These are phyloP conservation scores for Cryptomyrus ogoouensis DNA, from an alignment of 2,113 vertebrate species.

Conservation along the genomic window DNA sequence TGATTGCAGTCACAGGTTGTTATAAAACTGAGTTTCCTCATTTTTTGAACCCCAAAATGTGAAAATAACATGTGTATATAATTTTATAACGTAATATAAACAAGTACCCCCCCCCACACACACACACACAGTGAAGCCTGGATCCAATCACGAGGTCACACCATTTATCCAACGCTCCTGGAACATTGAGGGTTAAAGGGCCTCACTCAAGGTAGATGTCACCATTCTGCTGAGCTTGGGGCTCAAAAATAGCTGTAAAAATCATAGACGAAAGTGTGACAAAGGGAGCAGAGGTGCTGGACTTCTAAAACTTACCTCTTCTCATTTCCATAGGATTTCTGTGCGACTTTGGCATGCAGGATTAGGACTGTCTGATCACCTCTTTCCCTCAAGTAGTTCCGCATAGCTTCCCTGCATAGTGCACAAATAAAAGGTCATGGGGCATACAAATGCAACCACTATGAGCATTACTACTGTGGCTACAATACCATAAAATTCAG, in stretches of 20 bases:
- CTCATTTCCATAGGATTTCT: constrained; percentile 98
- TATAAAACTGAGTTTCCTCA: no score
- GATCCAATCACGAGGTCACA: not conserved
- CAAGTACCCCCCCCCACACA: no score
- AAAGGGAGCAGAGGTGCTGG: not conserved
- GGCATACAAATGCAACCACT: not conserved
- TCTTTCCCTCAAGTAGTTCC: constrained; percentile 97
- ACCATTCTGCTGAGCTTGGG: not conserved
- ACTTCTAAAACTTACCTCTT: constrained; percentile 72
- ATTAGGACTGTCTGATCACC: constrained; percentile 99
- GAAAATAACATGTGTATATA: no score
- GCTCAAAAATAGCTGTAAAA: not conserved
- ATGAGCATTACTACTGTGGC: not conserved
- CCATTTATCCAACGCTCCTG: not conserved
- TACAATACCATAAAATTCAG: not conserved
- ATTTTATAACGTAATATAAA: no score
- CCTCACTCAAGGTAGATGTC: not conserved
- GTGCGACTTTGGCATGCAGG: constrained; percentile 97
- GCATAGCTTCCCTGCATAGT: constrained; percentile 89
- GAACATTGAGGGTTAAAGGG: not conserved
- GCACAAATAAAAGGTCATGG: not conserved
- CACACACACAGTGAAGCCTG: not conserved
- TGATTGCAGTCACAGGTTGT: no score
- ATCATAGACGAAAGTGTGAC: not conserved
- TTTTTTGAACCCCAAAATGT: no score